A percentile compares a stretch with the other conserved stretches of the same genome.
These are phyloP conservation scores for Drosophila pseudotalamancana DNA, from an alignment of 2,888 invertebrate species.

Conservation along the genomic window DNA sequence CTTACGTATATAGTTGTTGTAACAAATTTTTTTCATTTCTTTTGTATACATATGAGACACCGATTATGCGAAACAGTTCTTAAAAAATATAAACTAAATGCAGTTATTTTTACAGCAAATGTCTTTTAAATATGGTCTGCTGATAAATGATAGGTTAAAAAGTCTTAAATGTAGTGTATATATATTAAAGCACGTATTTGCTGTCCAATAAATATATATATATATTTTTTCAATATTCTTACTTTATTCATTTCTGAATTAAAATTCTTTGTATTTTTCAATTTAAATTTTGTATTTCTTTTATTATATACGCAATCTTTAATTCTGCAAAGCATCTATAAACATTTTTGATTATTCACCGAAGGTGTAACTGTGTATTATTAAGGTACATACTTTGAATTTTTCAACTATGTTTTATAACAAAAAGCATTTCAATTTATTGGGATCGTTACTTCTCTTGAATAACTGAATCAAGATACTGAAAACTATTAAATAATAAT, in stretches of 20 bases:
- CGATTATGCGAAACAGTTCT: conserved; percentile 15
- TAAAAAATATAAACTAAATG: conserved; percentile 33
- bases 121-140: background rate
- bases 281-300: too few relatives aligned
- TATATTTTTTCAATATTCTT: background rate
- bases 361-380: too few relatives aligned
- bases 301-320: too few relatives aligned
- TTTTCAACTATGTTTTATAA: too few relatives aligned
- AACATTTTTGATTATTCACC: too few relatives aligned
- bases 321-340: too few relatives aligned
- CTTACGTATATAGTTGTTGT: conserved; percentile 45
- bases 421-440: too few relatives aligned
- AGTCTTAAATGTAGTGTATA: background rate
- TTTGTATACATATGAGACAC: conserved; percentile 20
- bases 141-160: background rate
- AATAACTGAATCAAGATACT: too few relatives aligned
- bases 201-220: background rate
- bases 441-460: too few relatives aligned
- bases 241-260: too few relatives aligned
- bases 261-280: too few relatives aligned
- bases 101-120: conserved; percentile 41
- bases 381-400: too few relatives aligned
- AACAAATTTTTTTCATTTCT: conserved; percentile 27
- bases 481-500: background rate
- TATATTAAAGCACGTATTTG: background rate